Evolutionary conservation across 2,888 invertebrate genomes (phyloP), one percentile per base, ranked within the genome.

Genomic region (Acrobasis consociella): DNA sequence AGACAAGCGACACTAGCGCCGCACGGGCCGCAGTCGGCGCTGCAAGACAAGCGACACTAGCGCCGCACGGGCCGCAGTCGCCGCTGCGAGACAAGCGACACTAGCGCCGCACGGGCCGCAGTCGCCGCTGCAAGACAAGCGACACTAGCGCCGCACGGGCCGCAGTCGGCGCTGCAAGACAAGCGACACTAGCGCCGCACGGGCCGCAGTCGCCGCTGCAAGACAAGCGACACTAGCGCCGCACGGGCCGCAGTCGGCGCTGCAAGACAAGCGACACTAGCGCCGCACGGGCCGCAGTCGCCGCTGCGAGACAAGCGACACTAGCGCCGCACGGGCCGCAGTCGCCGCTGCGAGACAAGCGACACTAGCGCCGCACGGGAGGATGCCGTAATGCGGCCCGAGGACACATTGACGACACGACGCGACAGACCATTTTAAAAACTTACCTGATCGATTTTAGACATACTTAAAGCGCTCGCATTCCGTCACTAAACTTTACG

Each of bases 21-120:
- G 83, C 94, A 94, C 22, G 22, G 89, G n/a, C n/a, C n/a, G 83
- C 94, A 94, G 75, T 94, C 94, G 59, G 94, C 94, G 86, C 94
- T 94, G 64, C 91, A 3, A 11, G 68, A 76, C 69, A 80, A 79
- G 80, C 74, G 81, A 42, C 83, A 85, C 76, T 83, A 83, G 80
- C 77, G 63, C 61, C 66, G 39, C 49, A 56, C 65, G 89, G 91
- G 73, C 91, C 91, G 76, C 80, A 79, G 75, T 83, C 86, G 56
- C 77, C 81, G 74, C 76, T 75, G 59, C 31, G 8, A 31, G 31
- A 31, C 31, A 31, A 31, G 46, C 46, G 46, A 1, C 46, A 46
- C 46, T 46, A 42, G 46, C 46, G 46, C 42, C 11, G 9, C 39
- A 2, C 39, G 9, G 1, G 39, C 5, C 5, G 31, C 31, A 31